Evolutionary conservation across 2,113 vertebrate genomes (phyloP).

Genomic region (Numida meleagris): DNA sequence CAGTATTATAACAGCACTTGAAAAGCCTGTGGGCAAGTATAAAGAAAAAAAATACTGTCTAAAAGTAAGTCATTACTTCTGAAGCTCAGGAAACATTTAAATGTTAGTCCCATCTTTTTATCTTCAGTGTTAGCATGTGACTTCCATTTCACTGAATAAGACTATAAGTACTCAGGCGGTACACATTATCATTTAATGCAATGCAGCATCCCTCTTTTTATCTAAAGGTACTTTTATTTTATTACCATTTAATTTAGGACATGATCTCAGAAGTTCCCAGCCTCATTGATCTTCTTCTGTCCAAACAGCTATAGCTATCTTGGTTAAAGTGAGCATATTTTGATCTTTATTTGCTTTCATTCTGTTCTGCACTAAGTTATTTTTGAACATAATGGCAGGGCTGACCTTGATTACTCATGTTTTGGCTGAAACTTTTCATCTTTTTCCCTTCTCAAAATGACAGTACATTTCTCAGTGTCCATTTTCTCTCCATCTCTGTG

Average conservation of each 20-base stretch:
- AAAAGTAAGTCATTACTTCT: background rate
- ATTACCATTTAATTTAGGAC: background rate
- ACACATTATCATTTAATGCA: background rate
- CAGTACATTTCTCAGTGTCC: background rate
- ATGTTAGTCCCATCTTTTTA: background rate
- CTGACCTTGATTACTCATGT: background rate
- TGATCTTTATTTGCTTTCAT: background rate
- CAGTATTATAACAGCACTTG: background rate
- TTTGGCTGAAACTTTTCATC: background rate
- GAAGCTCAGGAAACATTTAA: background rate
- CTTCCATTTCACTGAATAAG: background rate
- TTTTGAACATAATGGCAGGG: conserved; percentile 22
- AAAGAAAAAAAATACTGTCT: background rate
- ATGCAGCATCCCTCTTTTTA: background rate
- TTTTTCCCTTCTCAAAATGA: conserved; percentile 1
- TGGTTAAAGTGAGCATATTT: background rate
- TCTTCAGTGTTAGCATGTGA: background rate
- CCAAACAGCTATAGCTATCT: background rate
- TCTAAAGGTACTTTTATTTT: background rate
- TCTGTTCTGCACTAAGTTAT: background rate
- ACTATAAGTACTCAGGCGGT: background rate
- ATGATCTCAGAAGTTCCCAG: background rate
- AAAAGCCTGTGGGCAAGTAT: background rate
- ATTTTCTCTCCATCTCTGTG: background rate
- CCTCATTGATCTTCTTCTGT: background rate